phyloP scores from a whole-genome alignment of 2,113 vertebrate species.

The Murina feae region DNA sequence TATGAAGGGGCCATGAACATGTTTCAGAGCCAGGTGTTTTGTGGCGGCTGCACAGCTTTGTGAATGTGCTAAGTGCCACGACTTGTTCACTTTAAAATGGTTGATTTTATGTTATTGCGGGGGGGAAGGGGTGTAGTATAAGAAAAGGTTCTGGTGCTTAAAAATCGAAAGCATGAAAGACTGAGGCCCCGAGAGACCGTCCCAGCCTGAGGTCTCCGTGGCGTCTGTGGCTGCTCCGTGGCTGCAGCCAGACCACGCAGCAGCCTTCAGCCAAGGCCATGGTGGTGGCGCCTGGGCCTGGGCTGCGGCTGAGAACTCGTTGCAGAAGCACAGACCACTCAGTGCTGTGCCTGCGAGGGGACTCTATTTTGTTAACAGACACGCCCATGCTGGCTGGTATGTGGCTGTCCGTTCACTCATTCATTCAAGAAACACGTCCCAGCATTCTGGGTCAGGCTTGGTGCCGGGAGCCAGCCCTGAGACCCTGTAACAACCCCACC shows the following conservation, averaged over 20 bases:
- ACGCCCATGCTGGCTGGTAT: fast-evolving
- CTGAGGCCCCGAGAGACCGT: not conserved
- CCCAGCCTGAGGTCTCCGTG: not conserved
- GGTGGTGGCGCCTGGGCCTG: not conserved
- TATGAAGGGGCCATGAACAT: not conserved
- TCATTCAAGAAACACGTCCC: not conserved
- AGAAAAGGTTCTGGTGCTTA: not conserved
- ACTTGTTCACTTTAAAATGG: not conserved
- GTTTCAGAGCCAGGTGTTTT: not conserved
- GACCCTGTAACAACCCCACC: fast-evolving
- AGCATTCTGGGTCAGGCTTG: not conserved
- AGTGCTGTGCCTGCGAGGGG: fast-evolving
- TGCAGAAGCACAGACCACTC: not conserved
- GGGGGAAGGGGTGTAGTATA: not conserved
- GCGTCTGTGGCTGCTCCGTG: not conserved
- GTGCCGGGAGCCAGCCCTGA: not conserved
- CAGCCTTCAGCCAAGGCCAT: not conserved
- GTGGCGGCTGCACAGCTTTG: too few species aligned
- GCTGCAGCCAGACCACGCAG: not conserved
- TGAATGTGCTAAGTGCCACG: not conserved
- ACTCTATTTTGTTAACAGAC: not conserved
- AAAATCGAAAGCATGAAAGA: not conserved
- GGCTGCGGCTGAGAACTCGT: not conserved
- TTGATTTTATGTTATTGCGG: not conserved
- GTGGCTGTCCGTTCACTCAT: not conserved